Evolutionary conservation across 1,140 invertebrate species (phyloP).

Genomic region (Orchestia grillus): DNA sequence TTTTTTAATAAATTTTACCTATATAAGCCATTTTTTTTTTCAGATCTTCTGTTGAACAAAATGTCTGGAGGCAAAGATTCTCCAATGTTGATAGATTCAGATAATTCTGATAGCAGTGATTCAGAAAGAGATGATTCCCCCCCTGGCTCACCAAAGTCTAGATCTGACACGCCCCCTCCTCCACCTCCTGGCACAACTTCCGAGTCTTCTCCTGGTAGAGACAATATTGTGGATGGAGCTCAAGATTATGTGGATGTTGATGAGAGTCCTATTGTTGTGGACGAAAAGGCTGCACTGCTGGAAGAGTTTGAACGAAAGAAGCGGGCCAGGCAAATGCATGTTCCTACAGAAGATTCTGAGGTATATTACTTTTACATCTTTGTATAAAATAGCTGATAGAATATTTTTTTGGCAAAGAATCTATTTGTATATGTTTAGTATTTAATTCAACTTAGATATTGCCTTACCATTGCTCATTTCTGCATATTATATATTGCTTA

Average conservation of each 20-base stretch:
- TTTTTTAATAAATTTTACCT: no score
- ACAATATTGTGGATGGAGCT: slow-evolving; percentile 64
- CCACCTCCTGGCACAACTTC: slow-evolving; percentile 41
- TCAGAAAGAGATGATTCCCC: slow-evolving; percentile 59
- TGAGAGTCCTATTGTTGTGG: slow-evolving; percentile 80
- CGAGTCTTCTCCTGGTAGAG: slow-evolving; percentile 4
- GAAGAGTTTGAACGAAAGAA: slow-evolving; percentile 95
- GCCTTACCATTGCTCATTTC: no score
- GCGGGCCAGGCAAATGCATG: slow-evolving; percentile 87
- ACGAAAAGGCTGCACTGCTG: slow-evolving; percentile 88
- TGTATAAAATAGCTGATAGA: no score
- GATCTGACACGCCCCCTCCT: slow-evolving; percentile 37
- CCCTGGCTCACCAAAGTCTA: slow-evolving; percentile 60
- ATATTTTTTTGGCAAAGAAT: no score
- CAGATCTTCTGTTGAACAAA: not conserved
- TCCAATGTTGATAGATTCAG: slow-evolving; percentile 58
- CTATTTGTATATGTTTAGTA: no score
- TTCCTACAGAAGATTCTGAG: slow-evolving; percentile 74
- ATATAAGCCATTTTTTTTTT: no score
- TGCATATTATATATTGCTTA: no score
- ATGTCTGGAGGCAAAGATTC: slow-evolving; percentile 67
- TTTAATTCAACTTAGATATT: no score
- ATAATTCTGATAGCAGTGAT: slow-evolving; percentile 62
- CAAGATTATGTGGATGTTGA: slow-evolving; percentile 87
- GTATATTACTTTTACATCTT: slow-evolving; percentile 69